phyloP scores from a whole-genome alignment of 2,113 vertebrate species.

The Tachysurus fulvidraco region DNA sequence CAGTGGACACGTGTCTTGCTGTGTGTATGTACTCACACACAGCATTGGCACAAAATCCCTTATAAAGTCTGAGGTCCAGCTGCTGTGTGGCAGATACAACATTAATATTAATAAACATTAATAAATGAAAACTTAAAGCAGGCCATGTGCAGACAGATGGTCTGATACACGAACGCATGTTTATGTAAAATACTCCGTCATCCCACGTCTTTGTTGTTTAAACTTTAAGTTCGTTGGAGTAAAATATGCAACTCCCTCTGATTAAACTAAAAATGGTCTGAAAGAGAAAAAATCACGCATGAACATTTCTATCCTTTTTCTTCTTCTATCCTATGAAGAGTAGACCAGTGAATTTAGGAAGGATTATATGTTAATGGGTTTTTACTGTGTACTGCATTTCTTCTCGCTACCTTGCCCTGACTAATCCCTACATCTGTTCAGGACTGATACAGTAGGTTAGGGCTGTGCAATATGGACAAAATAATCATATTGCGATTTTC shows the following conservation, averaged over 20 bases:
- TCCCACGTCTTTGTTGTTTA: neutral
- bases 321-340: no score
- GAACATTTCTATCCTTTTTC: no score
- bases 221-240: neutral
- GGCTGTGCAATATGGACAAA: no score
- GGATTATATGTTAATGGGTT: neutral
- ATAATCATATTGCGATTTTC: no score
- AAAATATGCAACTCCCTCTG: no score
- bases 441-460: no score
- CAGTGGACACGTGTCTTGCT: neutral
- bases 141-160: neutral
- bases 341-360: no score
- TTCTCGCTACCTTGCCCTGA: neutral
- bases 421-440: neutral
- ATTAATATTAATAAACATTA: no score
- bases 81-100: neutral
- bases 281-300: neutral
- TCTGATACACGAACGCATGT: neutral
- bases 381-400: neutral
- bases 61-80: neutral
- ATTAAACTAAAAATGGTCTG: neutral
- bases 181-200: neutral
- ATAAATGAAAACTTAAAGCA: neutral
- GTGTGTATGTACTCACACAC: neutral
- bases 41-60: neutral